Percentiles rank a stretch among this genome's conserved stretches.
These are phyloP conservation scores for Nysson spinosus DNA, from an alignment of 2,888 invertebrate genomes.

Conservation along the genomic window DNA sequence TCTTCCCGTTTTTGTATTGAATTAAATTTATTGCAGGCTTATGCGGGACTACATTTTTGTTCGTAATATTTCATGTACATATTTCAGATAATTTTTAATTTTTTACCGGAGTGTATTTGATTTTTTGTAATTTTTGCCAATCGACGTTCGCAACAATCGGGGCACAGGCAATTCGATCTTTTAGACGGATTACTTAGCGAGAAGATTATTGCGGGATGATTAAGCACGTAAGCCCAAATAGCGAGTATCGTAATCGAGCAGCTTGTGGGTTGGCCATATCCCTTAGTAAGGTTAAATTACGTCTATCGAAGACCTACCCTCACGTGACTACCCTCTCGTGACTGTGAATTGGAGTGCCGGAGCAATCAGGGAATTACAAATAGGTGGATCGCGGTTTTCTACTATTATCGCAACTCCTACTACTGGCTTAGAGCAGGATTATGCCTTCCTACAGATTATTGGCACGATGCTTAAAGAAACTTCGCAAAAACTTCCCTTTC, in stretches of 20 bases:
- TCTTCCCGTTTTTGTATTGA: no score
- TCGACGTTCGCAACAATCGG: no score
- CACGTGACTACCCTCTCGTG: conserved; percentile 6
- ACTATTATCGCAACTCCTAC: background rate
- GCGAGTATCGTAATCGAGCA: conserved; percentile 29
- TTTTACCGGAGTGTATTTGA: no score
- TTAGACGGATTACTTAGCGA: conserved; percentile 12
- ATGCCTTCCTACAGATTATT: background rate
- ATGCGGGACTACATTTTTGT: no score
- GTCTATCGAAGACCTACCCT: conserved; percentile 1
- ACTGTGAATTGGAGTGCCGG: background rate
- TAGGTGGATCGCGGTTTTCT: background rate
- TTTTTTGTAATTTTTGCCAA: no score
- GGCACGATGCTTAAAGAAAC: no score
- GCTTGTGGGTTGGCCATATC: conserved; percentile 27
- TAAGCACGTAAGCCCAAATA: conserved; percentile 21
- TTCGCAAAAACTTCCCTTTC: background rate
- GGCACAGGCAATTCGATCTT: no score
- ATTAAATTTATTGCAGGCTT: no score
- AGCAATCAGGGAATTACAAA: conserved; percentile 7
- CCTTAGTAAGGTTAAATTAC: conserved; percentile 10
- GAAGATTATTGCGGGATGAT: conserved; percentile 38
- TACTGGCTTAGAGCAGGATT: background rate
- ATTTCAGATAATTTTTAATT: no score
- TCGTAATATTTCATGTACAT: no score